phyloP scores from a whole-genome alignment of 2,113 vertebrate genomes.

The Amphilophus citrinellus region DNA sequence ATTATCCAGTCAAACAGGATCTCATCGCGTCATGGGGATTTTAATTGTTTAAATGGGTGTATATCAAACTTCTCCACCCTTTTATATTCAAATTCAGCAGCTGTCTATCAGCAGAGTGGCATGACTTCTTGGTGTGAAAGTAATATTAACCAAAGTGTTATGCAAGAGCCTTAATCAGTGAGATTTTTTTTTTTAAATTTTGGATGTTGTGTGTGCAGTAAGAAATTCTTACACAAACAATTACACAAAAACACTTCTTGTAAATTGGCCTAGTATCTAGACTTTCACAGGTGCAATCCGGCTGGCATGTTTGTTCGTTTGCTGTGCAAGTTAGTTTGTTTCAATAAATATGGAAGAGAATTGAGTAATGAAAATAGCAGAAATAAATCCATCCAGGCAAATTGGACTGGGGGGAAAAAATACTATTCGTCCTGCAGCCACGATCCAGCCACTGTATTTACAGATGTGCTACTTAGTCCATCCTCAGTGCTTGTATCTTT shows the following conservation, averaged over 20 bases:
- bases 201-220: background rate
- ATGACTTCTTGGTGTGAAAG: background rate
- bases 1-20: constrained; percentile 43
- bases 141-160: constrained; percentile 3
- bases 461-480: constrained; percentile 15
- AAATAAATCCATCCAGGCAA: background rate
- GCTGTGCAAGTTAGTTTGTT: background rate
- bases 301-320: constrained; percentile 28
- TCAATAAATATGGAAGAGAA: constrained; percentile 38
- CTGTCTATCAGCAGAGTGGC: background rate
- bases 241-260: background rate
- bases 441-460: constrained; percentile 31
- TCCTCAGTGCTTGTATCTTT: background rate
- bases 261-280: background rate
- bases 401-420: background rate
- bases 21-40: background rate
- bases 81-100: background rate
- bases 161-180: background rate
- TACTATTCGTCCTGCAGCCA: constrained; percentile 13
- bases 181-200: background rate
- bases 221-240: background rate
- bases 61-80: constrained; percentile 1
- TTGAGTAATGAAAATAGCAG: background rate
- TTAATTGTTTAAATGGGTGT: background rate
- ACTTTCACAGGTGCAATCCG: background rate